A percentile compares a stretch with the other conserved stretches of the same genome.
These are phyloP conservation scores for Prorops nasuta DNA, from an alignment of 1,140 invertebrate genomes.

Conservation along the genomic window DNA sequence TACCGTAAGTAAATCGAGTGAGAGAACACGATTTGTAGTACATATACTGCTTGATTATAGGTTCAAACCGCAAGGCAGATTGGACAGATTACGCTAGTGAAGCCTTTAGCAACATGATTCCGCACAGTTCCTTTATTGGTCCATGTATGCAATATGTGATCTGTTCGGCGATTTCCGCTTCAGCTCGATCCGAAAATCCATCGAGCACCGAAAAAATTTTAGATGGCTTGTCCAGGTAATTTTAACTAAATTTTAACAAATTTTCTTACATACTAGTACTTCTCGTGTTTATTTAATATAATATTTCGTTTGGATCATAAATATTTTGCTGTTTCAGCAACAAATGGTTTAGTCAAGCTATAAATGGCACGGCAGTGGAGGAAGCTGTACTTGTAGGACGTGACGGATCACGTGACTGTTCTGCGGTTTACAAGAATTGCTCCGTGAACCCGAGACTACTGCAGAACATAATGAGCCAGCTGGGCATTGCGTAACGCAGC, in stretches of 20 bases:
- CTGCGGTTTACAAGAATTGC: slow-evolving; percentile 20
- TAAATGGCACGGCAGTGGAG: slow-evolving; percentile 41
- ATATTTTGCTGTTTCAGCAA: slow-evolving; percentile 24
- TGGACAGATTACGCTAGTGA: slow-evolving; percentile 26
- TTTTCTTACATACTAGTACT: not conserved
- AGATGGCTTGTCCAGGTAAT: slow-evolving; percentile 48
- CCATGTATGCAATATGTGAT: slow-evolving; percentile 44
- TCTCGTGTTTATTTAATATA: not conserved
- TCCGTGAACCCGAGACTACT: slow-evolving; percentile 19
- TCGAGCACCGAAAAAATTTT: slow-evolving; percentile 48
- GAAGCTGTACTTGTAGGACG: slow-evolving; percentile 36
- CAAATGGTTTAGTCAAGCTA: slow-evolving; percentile 34
- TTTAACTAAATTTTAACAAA: not conserved
- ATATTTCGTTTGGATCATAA: not conserved
- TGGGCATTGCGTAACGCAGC: slow-evolving; percentile 25
- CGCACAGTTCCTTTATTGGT: too few species aligned
- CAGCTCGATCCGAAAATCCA: slow-evolving; percentile 27
- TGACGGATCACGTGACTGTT: slow-evolving; percentile 23
- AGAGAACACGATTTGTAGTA: too few species aligned
- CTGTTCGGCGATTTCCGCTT: slow-evolving; percentile 38
- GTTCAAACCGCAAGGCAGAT: slow-evolving; percentile 16
- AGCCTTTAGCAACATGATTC: slow-evolving; percentile 35
- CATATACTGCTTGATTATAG: too few species aligned
- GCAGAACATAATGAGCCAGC: slow-evolving; percentile 21
- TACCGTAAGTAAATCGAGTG: slow-evolving; percentile 36